phyloP scores from a whole-genome alignment of 2,113 vertebrate genomes.

The Rhizomys pruinosus region DNA sequence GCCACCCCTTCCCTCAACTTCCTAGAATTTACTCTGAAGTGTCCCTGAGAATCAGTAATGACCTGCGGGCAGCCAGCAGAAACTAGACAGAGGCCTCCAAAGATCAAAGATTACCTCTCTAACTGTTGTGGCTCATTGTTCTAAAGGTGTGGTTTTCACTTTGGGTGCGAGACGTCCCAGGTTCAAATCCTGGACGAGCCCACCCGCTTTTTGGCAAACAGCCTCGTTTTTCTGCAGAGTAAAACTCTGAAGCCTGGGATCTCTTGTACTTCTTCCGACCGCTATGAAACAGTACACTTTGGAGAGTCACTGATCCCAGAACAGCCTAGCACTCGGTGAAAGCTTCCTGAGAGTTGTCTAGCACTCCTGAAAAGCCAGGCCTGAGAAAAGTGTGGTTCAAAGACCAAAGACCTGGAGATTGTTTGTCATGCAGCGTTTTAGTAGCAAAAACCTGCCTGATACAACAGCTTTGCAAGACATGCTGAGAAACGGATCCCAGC shows the following conservation, averaged over 20 bases:
- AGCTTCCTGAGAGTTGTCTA: no score
- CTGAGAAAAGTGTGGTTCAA: neutral
- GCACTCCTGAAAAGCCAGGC: neutral
- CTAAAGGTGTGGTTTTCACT: conserved; percentile 81
- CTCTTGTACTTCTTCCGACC: neutral
- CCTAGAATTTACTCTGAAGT: no score
- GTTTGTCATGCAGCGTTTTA: neutral
- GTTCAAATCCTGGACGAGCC: conserved; percentile 83
- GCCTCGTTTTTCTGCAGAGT: fast-evolving
- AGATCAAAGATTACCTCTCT: fast-evolving
- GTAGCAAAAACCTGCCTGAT: neutral
- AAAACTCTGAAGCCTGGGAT: neutral
- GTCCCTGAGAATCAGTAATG: no score
- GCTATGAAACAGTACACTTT: neutral
- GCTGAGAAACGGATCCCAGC: neutral
- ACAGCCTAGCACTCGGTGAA: neutral
- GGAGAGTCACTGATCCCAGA: neutral
- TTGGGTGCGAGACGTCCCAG: conserved; percentile 84
- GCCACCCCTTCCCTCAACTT: neutral
- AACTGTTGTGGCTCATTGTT: conserved; percentile 49
- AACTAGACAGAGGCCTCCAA: neutral
- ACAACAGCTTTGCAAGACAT: neutral
- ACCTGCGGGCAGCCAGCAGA: no score
- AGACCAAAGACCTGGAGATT: neutral
- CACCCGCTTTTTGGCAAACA: fast-evolving